These are phyloP conservation scores for Lithodes maja DNA, from an alignment of 2,888 invertebrate genomes.

Conservation along the genomic window DNA sequence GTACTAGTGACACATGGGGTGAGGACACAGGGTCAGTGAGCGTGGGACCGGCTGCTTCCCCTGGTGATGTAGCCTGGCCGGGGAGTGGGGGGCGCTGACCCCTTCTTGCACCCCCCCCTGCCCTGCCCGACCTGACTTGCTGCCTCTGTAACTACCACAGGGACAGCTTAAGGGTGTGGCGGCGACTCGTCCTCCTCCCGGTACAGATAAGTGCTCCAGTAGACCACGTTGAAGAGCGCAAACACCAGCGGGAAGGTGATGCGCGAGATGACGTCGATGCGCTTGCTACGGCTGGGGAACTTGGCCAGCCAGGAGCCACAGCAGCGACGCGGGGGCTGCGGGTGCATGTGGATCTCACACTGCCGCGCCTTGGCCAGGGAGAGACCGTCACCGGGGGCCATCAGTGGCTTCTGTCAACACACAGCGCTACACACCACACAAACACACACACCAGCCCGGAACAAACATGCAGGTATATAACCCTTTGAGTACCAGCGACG, in stretches of 20 bases:
- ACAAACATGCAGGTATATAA: not conserved
- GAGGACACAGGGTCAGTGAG: not conserved
- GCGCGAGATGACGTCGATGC: slow-evolving; percentile 97
- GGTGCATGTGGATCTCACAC: slow-evolving; percentile 57
- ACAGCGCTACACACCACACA: slow-evolving; percentile 17
- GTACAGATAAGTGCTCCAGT: slow-evolving; percentile 92
- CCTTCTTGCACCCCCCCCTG: not conserved
- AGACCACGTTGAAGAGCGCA: slow-evolving; percentile 94
- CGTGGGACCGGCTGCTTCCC: slow-evolving; percentile 1
- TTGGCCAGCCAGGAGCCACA: slow-evolving; percentile 79
- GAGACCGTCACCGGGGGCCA: not conserved
- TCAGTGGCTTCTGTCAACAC: slow-evolving; percentile 31
- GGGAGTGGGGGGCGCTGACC: not conserved
- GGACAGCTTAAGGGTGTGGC: not conserved
- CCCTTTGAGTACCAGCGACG: too few relatives aligned
- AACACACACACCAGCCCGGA: slow-evolving; percentile 10
- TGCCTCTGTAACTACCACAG: not conserved
- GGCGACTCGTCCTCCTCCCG: slow-evolving; percentile 40
- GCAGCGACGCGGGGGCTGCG: slow-evolving; percentile 34
- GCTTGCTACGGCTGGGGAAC: slow-evolving; percentile 95
- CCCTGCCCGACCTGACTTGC: not conserved
- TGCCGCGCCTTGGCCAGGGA: slow-evolving; percentile 1
- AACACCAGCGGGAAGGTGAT: slow-evolving; percentile 96
- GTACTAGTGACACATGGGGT: too few relatives aligned
- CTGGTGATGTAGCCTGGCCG: not conserved